phyloP scores from a whole-genome alignment of 2,797 vertebrate species.

The Eulemur rubriventer region DNA sequence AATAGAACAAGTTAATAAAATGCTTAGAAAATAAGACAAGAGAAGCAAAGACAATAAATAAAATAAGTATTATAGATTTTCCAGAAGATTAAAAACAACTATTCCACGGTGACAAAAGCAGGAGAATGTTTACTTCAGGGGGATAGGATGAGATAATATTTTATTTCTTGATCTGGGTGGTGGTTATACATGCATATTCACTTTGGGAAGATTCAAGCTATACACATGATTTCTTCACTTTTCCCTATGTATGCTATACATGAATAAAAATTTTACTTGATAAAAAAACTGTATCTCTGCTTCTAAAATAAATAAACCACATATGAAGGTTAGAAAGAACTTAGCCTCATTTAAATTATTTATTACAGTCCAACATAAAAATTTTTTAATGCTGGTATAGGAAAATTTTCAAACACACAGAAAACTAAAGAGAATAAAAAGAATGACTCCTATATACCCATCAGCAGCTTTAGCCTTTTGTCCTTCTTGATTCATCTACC shows the following conservation, averaged over 20 bases:
- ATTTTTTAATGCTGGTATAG: background rate
- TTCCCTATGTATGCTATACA: background rate
- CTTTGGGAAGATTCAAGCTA: conserved; percentile 8
- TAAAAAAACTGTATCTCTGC: background rate
- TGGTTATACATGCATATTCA: background rate
- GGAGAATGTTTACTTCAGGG: background rate
- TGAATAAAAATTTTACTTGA: background rate
- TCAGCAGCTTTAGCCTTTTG: background rate
- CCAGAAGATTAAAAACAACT: background rate
- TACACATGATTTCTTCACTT: background rate
- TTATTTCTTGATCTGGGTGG: background rate
- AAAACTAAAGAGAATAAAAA: background rate
- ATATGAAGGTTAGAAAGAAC: conserved; percentile 7
- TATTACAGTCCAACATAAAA: background rate
- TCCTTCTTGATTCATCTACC: background rate
- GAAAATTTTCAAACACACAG: background rate
- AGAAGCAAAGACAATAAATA: background rate
- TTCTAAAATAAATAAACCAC: conserved; percentile 27
- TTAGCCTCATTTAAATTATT: conserved; percentile 53
- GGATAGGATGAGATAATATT: background rate
- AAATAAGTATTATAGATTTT: background rate
- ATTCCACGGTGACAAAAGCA: background rate
- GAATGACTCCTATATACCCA: background rate
- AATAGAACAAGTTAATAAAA: background rate
- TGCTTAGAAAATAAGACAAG: background rate